Evolutionary conservation across 2,113 vertebrate species (phyloP), one percentile per base, ranked within the genome.

Genomic region (Cettia cetti): DNA sequence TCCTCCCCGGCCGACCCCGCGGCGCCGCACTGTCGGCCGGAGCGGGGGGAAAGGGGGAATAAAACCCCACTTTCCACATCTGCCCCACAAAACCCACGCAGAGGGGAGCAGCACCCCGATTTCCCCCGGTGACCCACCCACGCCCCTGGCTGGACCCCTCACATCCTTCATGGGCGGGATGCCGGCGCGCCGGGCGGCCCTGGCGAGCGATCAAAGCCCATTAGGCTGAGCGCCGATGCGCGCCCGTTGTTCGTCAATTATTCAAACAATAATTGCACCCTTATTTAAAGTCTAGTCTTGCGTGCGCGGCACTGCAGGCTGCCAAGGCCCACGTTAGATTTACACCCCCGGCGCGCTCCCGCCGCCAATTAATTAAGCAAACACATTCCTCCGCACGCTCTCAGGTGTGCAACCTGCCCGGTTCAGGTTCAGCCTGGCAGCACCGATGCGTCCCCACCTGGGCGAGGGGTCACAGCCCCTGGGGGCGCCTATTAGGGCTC

Each of bases 211-310:
- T 88, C 89, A 96, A 94, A 97, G 96, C 95, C 83, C 54, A 69
- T 82, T 84, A 92, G 42, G 45, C 88, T 28, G 74, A 95, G 94
- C 93, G 96, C 96, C 66, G 95, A 96, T 68, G 92, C 65, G 92
- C 96, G 94, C 97, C 95, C 69, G 53, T 83, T 54, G 85, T 88
- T 97, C 96, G 96, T 98, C 97, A 98, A 98, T 98, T 98, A 98
- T 98, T 98, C 97, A 98, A 93, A 93, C 95, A 86, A 96, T 95
- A 96, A 96, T 96, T 93, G 87, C 96, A 97, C 96, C 97, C 98
- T 98, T 98, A 98, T 98, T 98, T 98, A 98, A 98, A 98, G 98
- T 97, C 98, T 97, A 97, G 97, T 97, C 97, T 98, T 96, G 97
- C 97, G 77, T 93, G 64, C 69, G 42, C 92, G 21, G 87, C 83